Evolutionary conservation across 2,113 vertebrate species (phyloP).

Genomic region (Scophthalmus maximus): DNA sequence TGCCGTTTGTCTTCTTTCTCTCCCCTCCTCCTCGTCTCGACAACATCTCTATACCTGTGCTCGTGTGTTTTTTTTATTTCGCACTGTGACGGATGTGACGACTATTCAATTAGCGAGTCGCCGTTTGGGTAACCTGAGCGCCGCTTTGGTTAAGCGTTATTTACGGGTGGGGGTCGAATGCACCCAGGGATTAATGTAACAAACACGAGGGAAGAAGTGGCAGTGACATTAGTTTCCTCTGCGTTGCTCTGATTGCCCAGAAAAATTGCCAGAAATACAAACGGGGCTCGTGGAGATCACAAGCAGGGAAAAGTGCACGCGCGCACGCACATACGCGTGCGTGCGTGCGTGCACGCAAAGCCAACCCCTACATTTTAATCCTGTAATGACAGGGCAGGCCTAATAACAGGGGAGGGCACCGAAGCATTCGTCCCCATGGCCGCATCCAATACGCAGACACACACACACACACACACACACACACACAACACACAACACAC

Average conservation of each 20-base stretch:
- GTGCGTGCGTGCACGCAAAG: constrained; percentile 38
- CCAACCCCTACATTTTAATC: constrained; percentile 79
- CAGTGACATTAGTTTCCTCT: constrained; percentile 57
- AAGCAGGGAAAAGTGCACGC: constrained; percentile 52
- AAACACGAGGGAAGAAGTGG: constrained; percentile 22
- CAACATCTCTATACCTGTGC: constrained; percentile 15
- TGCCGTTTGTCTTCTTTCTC: constrained; percentile 11
- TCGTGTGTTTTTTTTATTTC: constrained; percentile 28
- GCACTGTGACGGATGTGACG: constrained; percentile 60
- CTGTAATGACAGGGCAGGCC: constrained; percentile 82
- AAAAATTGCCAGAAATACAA: constrained; percentile 62
- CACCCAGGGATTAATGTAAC: constrained; percentile 65
- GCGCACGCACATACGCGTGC: constrained; percentile 32
- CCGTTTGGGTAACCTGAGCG: constrained; percentile 58
- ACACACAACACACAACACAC: constrained; percentile 21
- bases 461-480: constrained; percentile 17
- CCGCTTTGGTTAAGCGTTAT: constrained; percentile 60
- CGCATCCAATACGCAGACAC: constrained; percentile 52
- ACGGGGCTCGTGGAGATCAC: constrained; percentile 52
- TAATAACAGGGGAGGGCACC: constrained; percentile 83
- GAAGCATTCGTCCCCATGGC: constrained; percentile 72
- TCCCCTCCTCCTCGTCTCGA: background rate
- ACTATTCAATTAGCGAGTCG: constrained; percentile 65
- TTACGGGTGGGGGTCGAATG: constrained; percentile 68
- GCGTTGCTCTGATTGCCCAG: constrained; percentile 51